These are phyloP conservation scores for Mycetomoellerius zeteki DNA, from an alignment of 1,140 invertebrate genomes.

Conservation along the genomic window DNA sequence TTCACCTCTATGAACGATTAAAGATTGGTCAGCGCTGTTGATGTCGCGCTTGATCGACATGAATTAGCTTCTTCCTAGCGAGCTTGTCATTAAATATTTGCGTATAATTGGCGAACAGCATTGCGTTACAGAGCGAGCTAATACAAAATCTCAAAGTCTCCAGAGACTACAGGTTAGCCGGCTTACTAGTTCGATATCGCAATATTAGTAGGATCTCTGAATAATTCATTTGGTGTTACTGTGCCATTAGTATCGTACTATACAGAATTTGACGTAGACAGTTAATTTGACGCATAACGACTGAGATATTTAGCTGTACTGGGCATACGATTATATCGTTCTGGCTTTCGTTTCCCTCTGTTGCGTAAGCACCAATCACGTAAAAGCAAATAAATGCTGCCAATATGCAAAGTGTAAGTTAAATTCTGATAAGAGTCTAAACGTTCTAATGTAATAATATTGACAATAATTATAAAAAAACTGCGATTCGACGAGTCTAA, in stretches of 20 bases:
- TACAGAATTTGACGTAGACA: constrained; percentile 82
- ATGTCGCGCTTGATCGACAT: constrained; percentile 49
- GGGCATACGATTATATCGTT: constrained; percentile 24
- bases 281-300: constrained; percentile 84
- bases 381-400: constrained; percentile 19
- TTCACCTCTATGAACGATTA: constrained; percentile 28
- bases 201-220: constrained; percentile 79
- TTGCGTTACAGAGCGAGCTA: constrained; percentile 45
- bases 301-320: constrained; percentile 78
- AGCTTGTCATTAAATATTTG: constrained; percentile 55
- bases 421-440: constrained; percentile 7
- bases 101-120: constrained; percentile 26
- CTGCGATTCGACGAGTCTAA: neutral
- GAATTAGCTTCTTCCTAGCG: constrained; percentile 59
- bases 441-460: neutral
- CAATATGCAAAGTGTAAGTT: neutral
- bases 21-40: constrained; percentile 33
- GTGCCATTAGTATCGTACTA: constrained; percentile 80
- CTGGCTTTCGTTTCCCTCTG: neutral
- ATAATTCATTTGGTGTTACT: constrained; percentile 82
- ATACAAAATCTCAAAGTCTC: constrained; percentile 68
- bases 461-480: neutral
- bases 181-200: constrained; percentile 71
- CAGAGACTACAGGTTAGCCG: constrained; percentile 40
- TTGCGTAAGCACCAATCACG: neutral